Conservation (phyloP, 1,140 invertebrate genomes). For the Luehdorfia chinensis region DNA sequence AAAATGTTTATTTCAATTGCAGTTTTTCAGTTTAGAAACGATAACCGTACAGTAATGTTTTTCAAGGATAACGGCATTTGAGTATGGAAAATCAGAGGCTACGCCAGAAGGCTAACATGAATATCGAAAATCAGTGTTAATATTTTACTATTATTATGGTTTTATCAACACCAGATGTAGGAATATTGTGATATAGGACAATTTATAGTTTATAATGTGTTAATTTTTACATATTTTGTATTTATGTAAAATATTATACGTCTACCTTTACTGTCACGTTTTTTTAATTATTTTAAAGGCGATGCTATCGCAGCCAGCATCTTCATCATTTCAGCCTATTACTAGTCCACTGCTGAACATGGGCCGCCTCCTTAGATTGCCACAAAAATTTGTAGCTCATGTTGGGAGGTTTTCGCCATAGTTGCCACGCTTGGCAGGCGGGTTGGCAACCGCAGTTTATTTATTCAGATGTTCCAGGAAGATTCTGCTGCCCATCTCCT, state of each 20-base stretch:
- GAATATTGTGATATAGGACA: not conserved
- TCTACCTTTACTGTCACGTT: constrained; percentile 1
- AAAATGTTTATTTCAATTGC: constrained; percentile 48
- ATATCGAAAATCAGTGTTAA: constrained; percentile 1
- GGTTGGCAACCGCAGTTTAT: too few relatives aligned
- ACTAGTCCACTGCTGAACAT: too few relatives aligned
- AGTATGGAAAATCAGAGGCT: constrained; percentile 16
- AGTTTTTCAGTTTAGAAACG: constrained; percentile 66
- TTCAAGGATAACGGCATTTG: constrained; percentile 47
- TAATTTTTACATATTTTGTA: constrained; percentile 9
- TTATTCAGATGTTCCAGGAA: too few relatives aligned
- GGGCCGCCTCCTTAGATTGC: too few relatives aligned
- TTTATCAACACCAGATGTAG: constrained; percentile 4
- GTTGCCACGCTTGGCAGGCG: too few relatives aligned
- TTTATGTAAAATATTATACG: constrained; percentile 13
- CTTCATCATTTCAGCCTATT: too few relatives aligned
- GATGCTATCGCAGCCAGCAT: too few relatives aligned
- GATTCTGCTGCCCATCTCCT: too few relatives aligned
- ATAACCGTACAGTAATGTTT: constrained; percentile 65
- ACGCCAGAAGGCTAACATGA: not conserved
- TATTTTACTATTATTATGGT: not conserved
- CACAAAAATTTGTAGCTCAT: too few relatives aligned
- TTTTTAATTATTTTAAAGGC: too few relatives aligned
- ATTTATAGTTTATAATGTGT: not conserved
- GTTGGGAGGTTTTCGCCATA: too few relatives aligned